Evolutionary conservation across 2,113 vertebrate genomes (phyloP), one percentile per base, ranked within the genome.

Genomic region (Paedocypris sp.): DNA sequence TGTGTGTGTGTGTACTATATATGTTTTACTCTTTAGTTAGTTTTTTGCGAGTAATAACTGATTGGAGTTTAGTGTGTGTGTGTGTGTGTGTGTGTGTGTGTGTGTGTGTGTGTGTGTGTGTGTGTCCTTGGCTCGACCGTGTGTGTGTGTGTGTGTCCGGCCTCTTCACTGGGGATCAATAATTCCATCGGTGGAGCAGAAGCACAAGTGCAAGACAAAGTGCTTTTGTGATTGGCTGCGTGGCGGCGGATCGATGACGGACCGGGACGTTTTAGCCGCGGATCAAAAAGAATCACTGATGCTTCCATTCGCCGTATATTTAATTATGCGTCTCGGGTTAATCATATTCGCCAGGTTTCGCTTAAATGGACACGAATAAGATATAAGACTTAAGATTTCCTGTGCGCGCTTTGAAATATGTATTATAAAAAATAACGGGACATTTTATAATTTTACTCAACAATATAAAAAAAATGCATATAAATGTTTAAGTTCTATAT

Each of bases 151-250:
- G 42, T 49, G 41, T 26, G 8, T 54, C 48, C 29, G 28, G 29
- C 42, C 25, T 54, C 8, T 48, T 61, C 18, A 31, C 10, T 31
- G 39, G 23, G 2, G 31, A 66, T 66, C 68, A 38, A 66, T 70
- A 70, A 57, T 19, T 62, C 57, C 62, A 62, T 39, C 20, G 25
- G 43, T 31, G 53, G 53, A 36, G 56, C 43, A 53, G 15, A 18
- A 47, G 29, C 63, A 62, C 62, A 62, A 66, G 67, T 66, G 62
- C 38, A 26, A 23, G 62, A 51, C 58, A 61, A 70, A 70, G 68
- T 70, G 68, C 68, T 70, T 42, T 56, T 54, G 26, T 62, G 62
- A 65, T 70, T 57, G 62, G 19, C 45, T 36, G 43, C 48, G 66
- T 51, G 50, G 57, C 23, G 41, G 36, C 2, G 13, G 5, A 70